phyloP scores from a whole-genome alignment of 1,140 invertebrate genomes.

The Nixonia krombeini region DNA sequence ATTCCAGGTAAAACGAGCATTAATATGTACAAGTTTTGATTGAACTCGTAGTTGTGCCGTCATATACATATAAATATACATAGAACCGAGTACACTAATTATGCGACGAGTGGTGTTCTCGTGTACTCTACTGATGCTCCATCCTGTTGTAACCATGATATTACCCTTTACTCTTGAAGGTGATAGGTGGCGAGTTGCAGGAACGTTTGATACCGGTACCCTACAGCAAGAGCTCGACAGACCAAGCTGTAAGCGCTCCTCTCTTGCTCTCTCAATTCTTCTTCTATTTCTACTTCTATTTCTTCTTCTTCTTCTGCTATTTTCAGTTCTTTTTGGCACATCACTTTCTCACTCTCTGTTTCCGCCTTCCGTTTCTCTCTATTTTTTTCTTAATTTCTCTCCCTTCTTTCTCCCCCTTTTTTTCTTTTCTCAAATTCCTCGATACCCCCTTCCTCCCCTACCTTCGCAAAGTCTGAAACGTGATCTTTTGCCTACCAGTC shows the following conservation, averaged over 20 bases:
- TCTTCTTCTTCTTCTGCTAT: conserved; percentile 45
- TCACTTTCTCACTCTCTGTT: neutral
- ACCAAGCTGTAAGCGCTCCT: conserved; percentile 96
- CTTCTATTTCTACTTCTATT: too few relatives aligned
- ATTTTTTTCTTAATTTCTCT: conserved; percentile 26
- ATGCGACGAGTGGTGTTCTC: conserved; percentile 51
- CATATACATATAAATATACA: neutral
- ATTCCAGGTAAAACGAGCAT: neutral
- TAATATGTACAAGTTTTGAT: neutral
- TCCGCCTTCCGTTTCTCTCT: conserved; percentile 7
- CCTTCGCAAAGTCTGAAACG: neutral
- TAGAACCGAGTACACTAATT: neutral
- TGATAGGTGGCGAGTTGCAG: conserved; percentile 99
- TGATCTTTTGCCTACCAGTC: too few relatives aligned
- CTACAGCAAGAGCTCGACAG: conserved; percentile 99
- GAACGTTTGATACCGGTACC: conserved; percentile 98
- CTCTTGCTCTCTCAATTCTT: conserved; percentile 66
- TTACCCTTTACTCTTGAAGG: conserved; percentile 91
- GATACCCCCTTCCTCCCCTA: conserved; percentile 14
- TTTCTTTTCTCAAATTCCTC: conserved; percentile 15
- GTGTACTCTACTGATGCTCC: conserved; percentile 60
- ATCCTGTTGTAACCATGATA: conserved; percentile 71
- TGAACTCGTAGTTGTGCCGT: neutral
- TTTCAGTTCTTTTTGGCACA: conserved; percentile 43
- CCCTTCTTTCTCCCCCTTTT: conserved; percentile 22